Evolutionary conservation across 1,140 invertebrate species (phyloP).

Genomic region (Coptotermes formosanus): DNA sequence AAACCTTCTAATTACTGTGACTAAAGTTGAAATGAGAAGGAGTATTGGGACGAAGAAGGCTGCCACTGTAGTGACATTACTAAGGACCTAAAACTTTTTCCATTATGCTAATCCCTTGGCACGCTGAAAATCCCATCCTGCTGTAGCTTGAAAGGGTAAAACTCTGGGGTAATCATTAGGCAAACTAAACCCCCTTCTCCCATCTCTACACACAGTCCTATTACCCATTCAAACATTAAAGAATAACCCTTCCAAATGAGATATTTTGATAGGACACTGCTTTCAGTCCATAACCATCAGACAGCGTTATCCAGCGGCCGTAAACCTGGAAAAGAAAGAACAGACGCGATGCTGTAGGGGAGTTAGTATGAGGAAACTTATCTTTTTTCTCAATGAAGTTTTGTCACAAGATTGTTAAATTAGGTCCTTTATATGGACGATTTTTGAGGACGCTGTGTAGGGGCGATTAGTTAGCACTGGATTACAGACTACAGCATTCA

Average conservation of each 20-base stretch:
- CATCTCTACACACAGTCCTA: neutral
- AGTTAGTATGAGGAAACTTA: neutral
- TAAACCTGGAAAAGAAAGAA: neutral
- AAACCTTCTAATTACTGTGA: slow-evolving; percentile 32
- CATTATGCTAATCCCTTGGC: slow-evolving; percentile 34
- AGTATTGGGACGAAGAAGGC: neutral
- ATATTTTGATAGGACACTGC: slow-evolving; percentile 12
- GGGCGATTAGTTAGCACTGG: neutral
- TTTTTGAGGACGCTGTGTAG: neutral
- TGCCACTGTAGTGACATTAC: slow-evolving; percentile 23
- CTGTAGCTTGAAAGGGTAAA: slow-evolving; percentile 10
- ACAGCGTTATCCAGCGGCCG: neutral
- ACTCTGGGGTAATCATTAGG: slow-evolving; percentile 7
- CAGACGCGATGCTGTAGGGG: neutral
- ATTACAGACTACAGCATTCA: neutral
- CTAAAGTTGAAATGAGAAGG: slow-evolving; percentile 29
- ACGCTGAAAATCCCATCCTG: slow-evolving; percentile 26
- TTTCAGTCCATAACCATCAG: slow-evolving; percentile 9
- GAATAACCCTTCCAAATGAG: slow-evolving; percentile 18
- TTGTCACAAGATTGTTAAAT: neutral
- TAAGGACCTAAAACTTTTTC: slow-evolving; percentile 32
- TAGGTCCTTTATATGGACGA: neutral
- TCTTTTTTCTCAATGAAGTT: neutral
- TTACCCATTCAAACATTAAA: slow-evolving; percentile 19
- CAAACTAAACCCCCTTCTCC: neutral